A percentile compares a stretch with the other conserved stretches of the same genome.
Conservation (phyloP, 2,113 vertebrate genomes). For the Entelurus aequoreus region DNA sequence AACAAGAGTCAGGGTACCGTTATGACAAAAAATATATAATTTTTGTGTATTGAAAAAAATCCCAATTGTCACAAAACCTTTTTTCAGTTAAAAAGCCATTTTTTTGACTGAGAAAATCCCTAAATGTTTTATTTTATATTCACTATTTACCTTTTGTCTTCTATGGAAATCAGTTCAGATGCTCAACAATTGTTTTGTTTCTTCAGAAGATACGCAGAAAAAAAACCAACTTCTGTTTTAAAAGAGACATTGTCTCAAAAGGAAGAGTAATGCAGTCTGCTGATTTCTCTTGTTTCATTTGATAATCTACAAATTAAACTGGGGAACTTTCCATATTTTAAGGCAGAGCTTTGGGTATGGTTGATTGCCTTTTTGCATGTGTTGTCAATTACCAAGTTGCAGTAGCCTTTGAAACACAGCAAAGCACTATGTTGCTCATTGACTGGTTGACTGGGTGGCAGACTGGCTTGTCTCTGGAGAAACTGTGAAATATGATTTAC, state of each 20-base stretch:
- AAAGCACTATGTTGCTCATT: slow-evolving; percentile 30
- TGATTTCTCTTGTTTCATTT: slow-evolving; percentile 50
- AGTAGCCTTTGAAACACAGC: slow-evolving; percentile 34
- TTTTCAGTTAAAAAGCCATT: background rate
- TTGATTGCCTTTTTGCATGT: slow-evolving; percentile 23
- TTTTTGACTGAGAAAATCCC: background rate
- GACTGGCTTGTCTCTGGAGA: slow-evolving; percentile 59
- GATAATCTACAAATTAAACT: slow-evolving; percentile 57
- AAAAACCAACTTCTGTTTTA: slow-evolving; percentile 44
- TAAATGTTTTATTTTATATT: slow-evolving; percentile 5
- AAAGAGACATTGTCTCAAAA: slow-evolving; percentile 57
- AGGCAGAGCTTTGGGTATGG: slow-evolving; percentile 42
- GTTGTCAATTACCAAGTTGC: slow-evolving; percentile 59
- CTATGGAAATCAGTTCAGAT: slow-evolving; percentile 38
- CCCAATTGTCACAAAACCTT: too few species aligned
- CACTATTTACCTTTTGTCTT: slow-evolving; percentile 21
- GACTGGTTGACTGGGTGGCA: slow-evolving; percentile 51
- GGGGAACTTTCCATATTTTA: slow-evolving; percentile 50
- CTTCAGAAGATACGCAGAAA: background rate
- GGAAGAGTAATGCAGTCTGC: slow-evolving; percentile 48
- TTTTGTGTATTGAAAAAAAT: too few species aligned
- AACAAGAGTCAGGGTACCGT: too few species aligned
- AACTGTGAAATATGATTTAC: slow-evolving; percentile 70
- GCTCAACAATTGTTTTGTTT: slow-evolving; percentile 42
- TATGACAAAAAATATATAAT: too few species aligned